A percentile compares a stretch with the other conserved stretches of the same genome.
These are phyloP conservation scores for Drosophila flavopinicola DNA, from an alignment of 2,888 invertebrate species.

Conservation along the genomic window DNA sequence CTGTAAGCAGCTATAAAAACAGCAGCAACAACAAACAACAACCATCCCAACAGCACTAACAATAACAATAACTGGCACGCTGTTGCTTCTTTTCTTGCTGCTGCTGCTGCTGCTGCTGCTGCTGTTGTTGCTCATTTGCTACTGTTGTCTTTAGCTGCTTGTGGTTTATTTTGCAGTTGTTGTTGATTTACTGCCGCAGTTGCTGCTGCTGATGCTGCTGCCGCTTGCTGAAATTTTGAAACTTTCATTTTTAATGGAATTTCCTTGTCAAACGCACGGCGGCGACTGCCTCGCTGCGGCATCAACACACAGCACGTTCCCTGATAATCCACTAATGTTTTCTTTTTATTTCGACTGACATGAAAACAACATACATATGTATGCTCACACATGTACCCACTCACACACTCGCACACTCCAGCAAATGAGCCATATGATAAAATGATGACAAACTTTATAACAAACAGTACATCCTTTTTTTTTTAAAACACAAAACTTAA, in stretches of 20 bases:
- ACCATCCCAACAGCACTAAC: slow-evolving; percentile 32
- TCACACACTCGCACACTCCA: too few relatives aligned
- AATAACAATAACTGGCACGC: slow-evolving; percentile 58
- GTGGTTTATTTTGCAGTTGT: slow-evolving; percentile 45
- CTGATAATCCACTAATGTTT: slow-evolving; percentile 67
- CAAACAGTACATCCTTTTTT: too few relatives aligned
- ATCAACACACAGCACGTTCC: slow-evolving; percentile 24
- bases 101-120: slow-evolving; percentile 21
- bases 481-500: too few relatives aligned
- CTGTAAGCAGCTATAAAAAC: slow-evolving; percentile 61
- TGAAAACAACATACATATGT: too few relatives aligned
- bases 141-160: slow-evolving; percentile 53
- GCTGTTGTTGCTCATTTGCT: slow-evolving; percentile 47
- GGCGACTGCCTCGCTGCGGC: slow-evolving; percentile 45
- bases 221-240: slow-evolving; percentile 59
- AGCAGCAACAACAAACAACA: slow-evolving; percentile 33
- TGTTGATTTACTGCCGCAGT: slow-evolving; percentile 30
- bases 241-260: slow-evolving; percentile 76
- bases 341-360: too few relatives aligned
- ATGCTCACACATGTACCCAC: too few relatives aligned
- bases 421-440: too few relatives aligned
- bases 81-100: slow-evolving; percentile 31
- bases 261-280: slow-evolving; percentile 68
- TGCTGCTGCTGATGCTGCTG: slow-evolving; percentile 19
- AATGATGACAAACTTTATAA: too few relatives aligned